A percentile compares a stretch with the other conserved stretches of the same genome.
These are phyloP conservation scores for Thera obeliscata DNA, from an alignment of 2,888 invertebrate genomes.

Conservation along the genomic window DNA sequence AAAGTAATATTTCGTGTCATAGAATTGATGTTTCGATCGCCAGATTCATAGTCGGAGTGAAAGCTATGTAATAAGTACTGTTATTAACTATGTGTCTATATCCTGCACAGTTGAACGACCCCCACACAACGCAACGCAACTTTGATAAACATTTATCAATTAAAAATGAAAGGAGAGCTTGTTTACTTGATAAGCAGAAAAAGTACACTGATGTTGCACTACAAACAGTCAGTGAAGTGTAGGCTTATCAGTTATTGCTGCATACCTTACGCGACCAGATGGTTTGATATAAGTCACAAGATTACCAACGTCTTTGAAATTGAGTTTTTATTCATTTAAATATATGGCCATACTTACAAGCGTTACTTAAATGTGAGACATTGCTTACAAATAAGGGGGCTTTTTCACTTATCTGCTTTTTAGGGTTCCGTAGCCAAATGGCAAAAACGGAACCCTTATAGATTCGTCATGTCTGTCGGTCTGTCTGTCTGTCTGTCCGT, in stretches of 20 bases:
- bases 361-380: too few relatives aligned
- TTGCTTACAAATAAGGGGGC: too few relatives aligned
- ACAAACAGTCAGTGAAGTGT: constrained; percentile 10
- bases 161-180: constrained; percentile 44
- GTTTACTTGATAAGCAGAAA: constrained; percentile 42
- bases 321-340: too few relatives aligned
- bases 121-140: constrained; percentile 36
- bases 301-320: background rate
- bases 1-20: background rate
- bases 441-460: too few relatives aligned
- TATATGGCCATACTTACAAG: too few relatives aligned
- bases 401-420: too few relatives aligned
- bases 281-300: background rate
- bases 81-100: constrained; percentile 46
- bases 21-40: background rate
- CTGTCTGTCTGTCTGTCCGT: too few relatives aligned
- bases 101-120: constrained; percentile 68
- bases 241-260: constrained; percentile 7
- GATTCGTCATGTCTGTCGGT: too few relatives aligned
- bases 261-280: background rate
- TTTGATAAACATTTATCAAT: constrained; percentile 60
- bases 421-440: too few relatives aligned
- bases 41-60: constrained; percentile 9
- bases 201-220: constrained; percentile 19
- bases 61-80: constrained; percentile 6